Conservation (phyloP, 1,140 invertebrate genomes). For the Drosophila murphyi region DNA sequence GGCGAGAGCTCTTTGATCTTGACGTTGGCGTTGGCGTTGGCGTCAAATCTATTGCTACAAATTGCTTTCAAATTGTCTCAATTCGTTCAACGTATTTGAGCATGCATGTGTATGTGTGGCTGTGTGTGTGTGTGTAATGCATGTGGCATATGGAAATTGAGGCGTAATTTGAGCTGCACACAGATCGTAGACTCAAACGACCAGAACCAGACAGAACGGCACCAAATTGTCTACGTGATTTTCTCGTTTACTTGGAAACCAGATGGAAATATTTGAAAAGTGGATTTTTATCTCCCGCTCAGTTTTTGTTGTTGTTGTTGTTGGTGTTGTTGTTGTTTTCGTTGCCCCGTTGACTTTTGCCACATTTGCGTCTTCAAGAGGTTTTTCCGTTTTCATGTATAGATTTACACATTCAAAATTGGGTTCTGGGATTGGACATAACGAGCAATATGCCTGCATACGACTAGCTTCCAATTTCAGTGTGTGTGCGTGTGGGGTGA, state of each 20-base stretch:
- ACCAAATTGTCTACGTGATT: constrained; percentile 42
- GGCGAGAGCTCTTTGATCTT: constrained; percentile 20
- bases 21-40: constrained; percentile 13
- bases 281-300: constrained; percentile 44
- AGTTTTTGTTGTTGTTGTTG: constrained; percentile 7
- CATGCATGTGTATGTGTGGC: neutral
- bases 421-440: constrained; percentile 10
- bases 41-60: constrained; percentile 42
- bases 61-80: constrained; percentile 48
- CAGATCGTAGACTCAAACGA: constrained; percentile 9
- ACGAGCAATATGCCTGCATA: constrained; percentile 36
- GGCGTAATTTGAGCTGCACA: constrained; percentile 31
- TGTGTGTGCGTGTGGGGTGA: constrained; percentile 11
- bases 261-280: constrained; percentile 61
- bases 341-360: constrained; percentile 32
- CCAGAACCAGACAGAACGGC: constrained; percentile 48
- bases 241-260: constrained; percentile 66
- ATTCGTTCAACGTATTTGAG: constrained; percentile 27
- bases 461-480: constrained; percentile 41
- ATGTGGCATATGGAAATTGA: constrained; percentile 21
- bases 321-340: constrained; percentile 9
- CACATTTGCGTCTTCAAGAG: constrained; percentile 51
- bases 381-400: constrained; percentile 78
- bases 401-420: constrained; percentile 51
- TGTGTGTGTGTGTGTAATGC: neutral